Evolutionary conservation across 2,797 vertebrate species (phyloP), one percentile per base, ranked within the genome.

Genomic region (Siniperca undulata): DNA sequence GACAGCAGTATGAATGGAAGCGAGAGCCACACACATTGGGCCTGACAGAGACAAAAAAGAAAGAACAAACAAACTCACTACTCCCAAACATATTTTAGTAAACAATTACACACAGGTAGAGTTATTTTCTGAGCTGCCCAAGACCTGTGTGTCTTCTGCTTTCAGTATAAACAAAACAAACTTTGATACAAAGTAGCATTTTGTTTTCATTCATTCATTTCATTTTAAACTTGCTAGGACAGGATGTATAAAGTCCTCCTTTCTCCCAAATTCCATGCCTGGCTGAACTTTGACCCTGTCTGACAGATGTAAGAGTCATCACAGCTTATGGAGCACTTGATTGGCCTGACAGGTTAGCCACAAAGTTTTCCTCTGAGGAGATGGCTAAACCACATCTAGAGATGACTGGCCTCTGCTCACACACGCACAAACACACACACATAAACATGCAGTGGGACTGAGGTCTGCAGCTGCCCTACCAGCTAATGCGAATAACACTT

Each of bases 11-110:
- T 30, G 99, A 99, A 80, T 99, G 98, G 92, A 98, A 99, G 86
- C 98, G 97, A 42, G 99, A 99, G 84, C 99, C 99, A n/a, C 98
- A 99, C 84, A 99, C 98, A 13, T 99, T 99, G 59, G 99, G 99
- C 86, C 99, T 99, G 94, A 69, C 22, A 78, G 64, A 85, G 53
- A 85, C 36, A 90, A 73, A 46, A 89, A 78, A 90, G 42, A 77
- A 44, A 86, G 66, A 84, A 86, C 64, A 92, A 88, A 91, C 70
- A 91, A 84, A 74, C 66, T 91, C 52, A 88, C 5, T 73, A 66
- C 46, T 83, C 74, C 74, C 77, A 84, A 89, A 88, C 85, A 85
- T 80, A 84, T 87, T 86, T 86, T 36, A 77, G 73, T 40, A 70
- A 81, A 89, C 67, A 93, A 91, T 92, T 78, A 92, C 53, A 91